phyloP scores from a whole-genome alignment of 23 tunicate species.

The Oikopleura dioica region DNA sequence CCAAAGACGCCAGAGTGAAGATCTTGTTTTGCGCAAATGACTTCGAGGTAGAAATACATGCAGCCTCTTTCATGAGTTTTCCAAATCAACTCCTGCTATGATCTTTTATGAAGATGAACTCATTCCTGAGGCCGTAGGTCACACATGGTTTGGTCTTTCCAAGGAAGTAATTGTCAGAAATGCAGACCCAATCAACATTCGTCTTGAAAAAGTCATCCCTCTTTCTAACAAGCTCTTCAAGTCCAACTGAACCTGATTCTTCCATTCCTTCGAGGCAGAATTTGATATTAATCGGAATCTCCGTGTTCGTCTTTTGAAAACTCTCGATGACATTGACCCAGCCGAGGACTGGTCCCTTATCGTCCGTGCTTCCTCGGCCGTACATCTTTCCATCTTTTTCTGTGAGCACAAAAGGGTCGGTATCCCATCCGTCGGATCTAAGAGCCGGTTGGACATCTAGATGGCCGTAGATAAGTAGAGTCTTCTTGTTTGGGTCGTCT shows the following conservation, averaged over 20 bases:
- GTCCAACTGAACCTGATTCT: conserved; percentile 4
- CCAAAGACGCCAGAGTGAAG: conserved; percentile 13
- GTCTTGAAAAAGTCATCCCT: not conserved
- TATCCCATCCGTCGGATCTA: conserved; percentile 7
- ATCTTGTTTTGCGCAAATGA: not conserved
- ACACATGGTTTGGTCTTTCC: not conserved
- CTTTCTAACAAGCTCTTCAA: not conserved
- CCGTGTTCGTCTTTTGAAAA: not conserved
- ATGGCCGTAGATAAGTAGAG: conserved; percentile 75
- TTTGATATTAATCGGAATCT: not conserved
- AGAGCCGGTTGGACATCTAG: conserved; percentile 40
- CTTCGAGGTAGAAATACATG: not conserved
- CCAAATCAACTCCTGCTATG: too few species aligned
- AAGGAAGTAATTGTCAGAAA: conserved; percentile 13
- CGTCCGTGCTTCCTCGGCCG: conserved; percentile 5
- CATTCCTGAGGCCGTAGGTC: conserved; percentile 1
- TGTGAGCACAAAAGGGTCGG: not conserved
- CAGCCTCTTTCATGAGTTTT: too few species aligned
- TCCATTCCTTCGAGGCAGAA: conserved; percentile 2
- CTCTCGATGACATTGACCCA: conserved; percentile 5
- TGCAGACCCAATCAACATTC: conserved; percentile 8
- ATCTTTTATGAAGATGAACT: not conserved
- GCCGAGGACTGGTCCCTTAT: conserved; percentile 3
- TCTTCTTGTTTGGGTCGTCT: conserved; percentile 66
- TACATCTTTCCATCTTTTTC: conserved; percentile 2